Conservation (phyloP, 2,797 vertebrate genomes). For the Pseudomugil gertrudae region DNA sequence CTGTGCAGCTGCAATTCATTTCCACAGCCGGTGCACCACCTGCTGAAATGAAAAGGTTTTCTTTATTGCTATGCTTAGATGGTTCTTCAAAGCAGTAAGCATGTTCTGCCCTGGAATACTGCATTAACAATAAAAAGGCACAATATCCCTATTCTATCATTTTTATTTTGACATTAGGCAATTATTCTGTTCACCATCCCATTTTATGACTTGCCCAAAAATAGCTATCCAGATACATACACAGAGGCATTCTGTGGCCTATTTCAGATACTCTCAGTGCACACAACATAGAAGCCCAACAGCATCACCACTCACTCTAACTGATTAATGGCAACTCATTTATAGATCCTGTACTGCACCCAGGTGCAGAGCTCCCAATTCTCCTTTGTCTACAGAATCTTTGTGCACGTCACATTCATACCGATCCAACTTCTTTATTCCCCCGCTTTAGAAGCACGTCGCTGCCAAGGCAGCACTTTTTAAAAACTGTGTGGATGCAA, state of each 20-base stretch:
- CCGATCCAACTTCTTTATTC: slow-evolving; percentile 42
- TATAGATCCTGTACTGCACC: slow-evolving; percentile 51
- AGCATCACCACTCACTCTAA: slow-evolving; percentile 25
- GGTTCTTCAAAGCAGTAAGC: neutral
- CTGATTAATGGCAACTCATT: slow-evolving; percentile 75
- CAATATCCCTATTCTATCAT: neutral
- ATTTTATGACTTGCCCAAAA: neutral
- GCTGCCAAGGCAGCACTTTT: slow-evolving; percentile 30
- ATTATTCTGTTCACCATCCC: neutral
- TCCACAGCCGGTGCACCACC: slow-evolving; percentile 19
- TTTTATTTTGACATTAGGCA: neutral
- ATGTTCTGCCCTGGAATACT: slow-evolving; percentile 3
- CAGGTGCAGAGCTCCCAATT: slow-evolving; percentile 60
- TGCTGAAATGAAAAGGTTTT: slow-evolving; percentile 25
- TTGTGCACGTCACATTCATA: slow-evolving; percentile 45
- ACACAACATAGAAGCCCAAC: slow-evolving; percentile 22
- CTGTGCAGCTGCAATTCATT: slow-evolving; percentile 19
- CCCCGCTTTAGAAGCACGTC: slow-evolving; percentile 24
- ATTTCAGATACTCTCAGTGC: slow-evolving; percentile 21
- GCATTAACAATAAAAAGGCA: neutral
- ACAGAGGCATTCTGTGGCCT: slow-evolving; percentile 35
- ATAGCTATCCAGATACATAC: slow-evolving; percentile 35
- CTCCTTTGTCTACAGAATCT: slow-evolving; percentile 62
- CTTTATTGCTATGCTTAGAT: neutral
- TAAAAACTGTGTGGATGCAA: slow-evolving; percentile 37